A percentile compares a stretch with the other conserved stretches of the same genome.
phyloP scores from a whole-genome alignment of 2,888 invertebrate genomes.

The Steinernema scapterisci region DNA sequence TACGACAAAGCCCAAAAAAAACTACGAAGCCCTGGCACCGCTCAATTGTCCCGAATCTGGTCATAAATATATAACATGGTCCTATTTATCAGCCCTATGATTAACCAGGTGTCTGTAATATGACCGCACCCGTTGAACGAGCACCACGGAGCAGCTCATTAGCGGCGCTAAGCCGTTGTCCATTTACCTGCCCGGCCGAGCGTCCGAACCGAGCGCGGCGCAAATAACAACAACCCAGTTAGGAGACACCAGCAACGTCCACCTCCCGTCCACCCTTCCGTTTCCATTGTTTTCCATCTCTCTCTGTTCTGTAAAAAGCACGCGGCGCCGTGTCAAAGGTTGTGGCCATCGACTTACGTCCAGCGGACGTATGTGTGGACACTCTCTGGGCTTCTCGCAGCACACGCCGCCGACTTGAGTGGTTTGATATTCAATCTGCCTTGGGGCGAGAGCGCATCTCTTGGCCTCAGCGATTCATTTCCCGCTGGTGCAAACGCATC shows the following conservation, averaged over 20 bases:
- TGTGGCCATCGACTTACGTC: too few relatives aligned
- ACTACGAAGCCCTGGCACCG: neutral
- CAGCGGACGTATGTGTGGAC: too few relatives aligned
- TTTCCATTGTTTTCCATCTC: neutral
- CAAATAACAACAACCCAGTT: slow-evolving; percentile 13
- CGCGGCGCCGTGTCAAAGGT: too few relatives aligned
- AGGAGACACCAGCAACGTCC: neutral
- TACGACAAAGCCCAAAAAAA: too few relatives aligned
- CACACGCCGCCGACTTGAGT: neutral
- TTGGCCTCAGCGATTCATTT: slow-evolving; percentile 30
- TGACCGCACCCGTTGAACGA: neutral
- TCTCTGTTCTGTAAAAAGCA: too few relatives aligned
- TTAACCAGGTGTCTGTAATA: slow-evolving; percentile 32
- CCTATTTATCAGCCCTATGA: slow-evolving; percentile 20
- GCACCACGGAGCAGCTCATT: neutral
- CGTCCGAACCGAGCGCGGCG: neutral
- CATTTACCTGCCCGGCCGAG: slow-evolving; percentile 14
- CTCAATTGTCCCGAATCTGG: neutral
- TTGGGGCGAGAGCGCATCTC: slow-evolving; percentile 18
- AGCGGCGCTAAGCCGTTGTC: slow-evolving; percentile 28
- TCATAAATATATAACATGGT: slow-evolving; percentile 20
- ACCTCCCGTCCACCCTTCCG: neutral
- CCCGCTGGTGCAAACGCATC: neutral
- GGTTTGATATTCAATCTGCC: slow-evolving; percentile 33
- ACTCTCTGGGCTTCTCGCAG: too few relatives aligned